Evolutionary conservation across 2,113 vertebrate genomes (phyloP).

Genomic region (Mesocricetus auratus): DNA sequence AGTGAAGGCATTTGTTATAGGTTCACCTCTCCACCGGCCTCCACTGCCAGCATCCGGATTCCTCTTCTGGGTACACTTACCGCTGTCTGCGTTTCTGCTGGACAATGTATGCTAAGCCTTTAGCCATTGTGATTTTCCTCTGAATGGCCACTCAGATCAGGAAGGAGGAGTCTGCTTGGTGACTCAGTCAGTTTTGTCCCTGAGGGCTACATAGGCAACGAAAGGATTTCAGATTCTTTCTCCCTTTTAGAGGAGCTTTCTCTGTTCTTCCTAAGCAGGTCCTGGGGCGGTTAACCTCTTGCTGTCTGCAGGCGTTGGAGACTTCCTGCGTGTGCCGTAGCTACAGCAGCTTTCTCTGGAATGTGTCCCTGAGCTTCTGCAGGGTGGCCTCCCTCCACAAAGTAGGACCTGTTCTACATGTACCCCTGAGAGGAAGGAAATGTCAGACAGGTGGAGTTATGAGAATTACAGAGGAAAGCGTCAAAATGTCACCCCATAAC

Average conservation of each 20-base stretch:
- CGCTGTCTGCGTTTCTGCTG: neutral
- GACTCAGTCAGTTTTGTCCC: constrained; percentile 54
- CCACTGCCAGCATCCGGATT: neutral
- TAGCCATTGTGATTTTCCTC: constrained; percentile 42
- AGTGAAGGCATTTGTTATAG: neutral
- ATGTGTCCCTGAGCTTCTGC: constrained; percentile 46
- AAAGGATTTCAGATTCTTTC: constrained; percentile 47
- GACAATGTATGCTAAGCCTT: constrained; percentile 3
- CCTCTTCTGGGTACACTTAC: neutral
- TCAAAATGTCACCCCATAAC: constrained; percentile 74
- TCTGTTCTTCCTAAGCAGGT: constrained; percentile 44
- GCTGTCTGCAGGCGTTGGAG: neutral
- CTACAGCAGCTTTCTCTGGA: neutral
- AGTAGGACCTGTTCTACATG: constrained; percentile 59
- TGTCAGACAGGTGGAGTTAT: constrained; percentile 71
- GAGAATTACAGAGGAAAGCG: constrained; percentile 70
- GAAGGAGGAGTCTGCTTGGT: neutral
- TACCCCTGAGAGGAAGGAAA: constrained; percentile 62
- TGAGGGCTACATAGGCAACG: neutral
- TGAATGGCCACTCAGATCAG: constrained; percentile 33
- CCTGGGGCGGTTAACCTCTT: constrained; percentile 37
- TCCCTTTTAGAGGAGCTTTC: constrained; percentile 47
- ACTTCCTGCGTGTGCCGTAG: constrained; percentile 27
- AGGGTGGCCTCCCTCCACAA: constrained; percentile 69
- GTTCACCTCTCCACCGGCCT: neutral